Base-by-base conservation (phyloP, 2,113 vertebrate genomes). In the Perccottus glenii region DNA sequence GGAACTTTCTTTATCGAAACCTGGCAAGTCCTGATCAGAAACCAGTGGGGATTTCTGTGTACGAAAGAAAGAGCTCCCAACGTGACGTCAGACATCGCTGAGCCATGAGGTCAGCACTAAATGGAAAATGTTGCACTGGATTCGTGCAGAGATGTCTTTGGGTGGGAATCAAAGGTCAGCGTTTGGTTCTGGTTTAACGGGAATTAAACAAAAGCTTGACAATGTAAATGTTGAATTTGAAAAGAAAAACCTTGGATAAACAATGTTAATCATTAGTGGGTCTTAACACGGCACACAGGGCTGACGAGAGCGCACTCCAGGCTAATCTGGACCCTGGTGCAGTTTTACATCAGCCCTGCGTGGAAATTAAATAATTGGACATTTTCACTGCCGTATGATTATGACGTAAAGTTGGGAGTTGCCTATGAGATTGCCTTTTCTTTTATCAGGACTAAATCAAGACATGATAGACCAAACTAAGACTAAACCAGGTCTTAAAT, bases 1-100 rank as follows among this genome's bases (percentile, higher is more conserved):
- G 80, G 83, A 82, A 79, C 77, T 88, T 85, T 38, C 12, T 88
- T 78, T 87, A 87, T 90, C 77, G 84, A 94, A 92, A 90, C 90
- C 86, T 90, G 86, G 87, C 89, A 90, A 80, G 85, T 73, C 71
- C 72, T 81, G 81, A 85, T 88, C 78, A 81, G 79, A 88, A 80
- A 87, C 81, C 85, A 70, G 70, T 67, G 42, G 84, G 86, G 85
- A 87, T 81, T 87, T 85, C 71, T 78, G 50, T 12, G 49, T 86
- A 68, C 60, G 59, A 84, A 75, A 83, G 44, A 63, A 57, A 76
- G 78, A 90, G 84, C 73, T 88, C 84, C 87, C 82, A 73, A 9
- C 59, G 73, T 73, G 75, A 89, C 61, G 55, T 70, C 81, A 84
- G 52, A 51, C 80, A 82, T 87, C 73, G 67, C 57, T 78, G 53